Evolutionary conservation across 2,113 vertebrate genomes (phyloP).

Genomic region (Catharus fuscescens): DNA sequence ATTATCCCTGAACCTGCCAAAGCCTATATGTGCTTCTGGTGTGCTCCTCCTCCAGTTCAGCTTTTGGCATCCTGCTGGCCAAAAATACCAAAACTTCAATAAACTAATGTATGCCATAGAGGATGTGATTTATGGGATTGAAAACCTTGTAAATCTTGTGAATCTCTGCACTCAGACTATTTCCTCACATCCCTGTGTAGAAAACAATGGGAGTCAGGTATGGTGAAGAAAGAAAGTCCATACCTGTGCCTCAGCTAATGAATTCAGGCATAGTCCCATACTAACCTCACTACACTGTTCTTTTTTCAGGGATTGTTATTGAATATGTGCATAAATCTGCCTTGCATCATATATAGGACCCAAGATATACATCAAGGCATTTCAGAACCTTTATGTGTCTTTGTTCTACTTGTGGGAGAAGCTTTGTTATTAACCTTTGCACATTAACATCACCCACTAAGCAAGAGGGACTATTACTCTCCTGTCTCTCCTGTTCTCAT

Average conservation of each 20-base stretch:
- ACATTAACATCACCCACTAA: not conserved
- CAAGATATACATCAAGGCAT: not conserved
- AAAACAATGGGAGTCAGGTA: not conserved
- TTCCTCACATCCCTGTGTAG: not conserved
- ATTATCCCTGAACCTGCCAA: not conserved
- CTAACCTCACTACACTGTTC: not conserved
- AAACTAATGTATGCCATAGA: not conserved
- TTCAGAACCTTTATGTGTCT: not conserved
- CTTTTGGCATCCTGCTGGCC: not conserved
- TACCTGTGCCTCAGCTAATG: not conserved
- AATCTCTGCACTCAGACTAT: not conserved
- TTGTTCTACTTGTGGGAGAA: not conserved
- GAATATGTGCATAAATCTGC: not conserved
- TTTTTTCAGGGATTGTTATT: not conserved
- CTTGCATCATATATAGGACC: not conserved
- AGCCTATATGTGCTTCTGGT: fast-evolving
- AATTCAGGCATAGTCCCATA: not conserved
- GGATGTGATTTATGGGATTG: not conserved
- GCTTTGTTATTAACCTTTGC: not conserved
- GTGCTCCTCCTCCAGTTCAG: not conserved
- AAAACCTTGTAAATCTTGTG: not conserved
- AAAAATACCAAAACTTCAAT: not conserved
- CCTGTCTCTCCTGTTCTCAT: not conserved
- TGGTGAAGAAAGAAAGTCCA: not conserved
- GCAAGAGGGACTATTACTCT: not conserved